A percentile compares a stretch with the other conserved stretches of the same genome.
These are phyloP conservation scores for Sphenopsis melanotis DNA, from an alignment of 2,797 vertebrate genomes.

Conservation along the genomic window DNA sequence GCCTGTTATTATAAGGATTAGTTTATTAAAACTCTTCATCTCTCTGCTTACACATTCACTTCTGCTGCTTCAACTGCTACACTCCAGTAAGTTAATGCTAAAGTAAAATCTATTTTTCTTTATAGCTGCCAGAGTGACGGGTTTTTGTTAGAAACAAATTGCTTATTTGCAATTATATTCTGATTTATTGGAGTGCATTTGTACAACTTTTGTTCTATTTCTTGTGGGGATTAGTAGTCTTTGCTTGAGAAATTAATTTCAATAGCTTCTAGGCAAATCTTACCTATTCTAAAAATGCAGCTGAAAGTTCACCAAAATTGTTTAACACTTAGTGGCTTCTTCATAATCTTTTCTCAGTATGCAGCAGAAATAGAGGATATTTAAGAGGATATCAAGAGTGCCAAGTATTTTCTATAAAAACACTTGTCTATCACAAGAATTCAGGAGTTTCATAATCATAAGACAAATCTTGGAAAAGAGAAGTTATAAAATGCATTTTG, in stretches of 20 bases:
- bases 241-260: not conserved
- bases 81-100: not conserved
- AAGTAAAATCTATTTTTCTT: not conserved
- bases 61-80: not conserved
- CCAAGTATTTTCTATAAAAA: not conserved
- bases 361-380: not conserved
- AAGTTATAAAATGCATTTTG: not conserved
- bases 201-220: not conserved
- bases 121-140: not conserved
- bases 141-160: not conserved
- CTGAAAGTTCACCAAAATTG: not conserved
- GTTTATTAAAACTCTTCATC: conserved; percentile 10
- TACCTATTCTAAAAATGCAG: not conserved
- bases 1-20: not conserved
- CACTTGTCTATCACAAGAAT: not conserved
- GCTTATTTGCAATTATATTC: not conserved
- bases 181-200: not conserved
- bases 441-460: not conserved
- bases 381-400: not conserved
- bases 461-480: not conserved
- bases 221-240: not conserved
- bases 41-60: not conserved
- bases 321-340: not conserved
- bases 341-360: not conserved
- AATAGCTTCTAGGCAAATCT: not conserved